These are phyloP conservation scores for Isotomurus palustris DNA, from an alignment of 2,888 invertebrate genomes.

Conservation along the genomic window DNA sequence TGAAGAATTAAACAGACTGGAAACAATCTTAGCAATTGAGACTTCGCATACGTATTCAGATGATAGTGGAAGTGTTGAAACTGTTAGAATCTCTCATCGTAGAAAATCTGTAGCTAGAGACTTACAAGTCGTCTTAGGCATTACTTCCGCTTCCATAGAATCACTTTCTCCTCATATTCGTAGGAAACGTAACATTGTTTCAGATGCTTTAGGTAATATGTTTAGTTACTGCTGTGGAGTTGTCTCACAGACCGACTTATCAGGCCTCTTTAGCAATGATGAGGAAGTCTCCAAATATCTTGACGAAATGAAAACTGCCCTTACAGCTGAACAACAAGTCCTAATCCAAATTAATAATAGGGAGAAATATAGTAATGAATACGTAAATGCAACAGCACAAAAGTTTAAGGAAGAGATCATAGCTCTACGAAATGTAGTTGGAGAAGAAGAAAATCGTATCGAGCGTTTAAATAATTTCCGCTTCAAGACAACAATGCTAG, in stretches of 20 bases:
- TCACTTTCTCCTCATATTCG: neutral
- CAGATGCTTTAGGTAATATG: neutral
- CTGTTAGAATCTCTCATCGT: too few species aligned
- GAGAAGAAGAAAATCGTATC: too few species aligned
- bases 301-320: neutral
- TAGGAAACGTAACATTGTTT: neutral
- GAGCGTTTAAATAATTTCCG: neutral
- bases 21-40: too few species aligned
- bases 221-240: constrained; percentile 17
- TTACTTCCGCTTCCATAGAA: too few species aligned
- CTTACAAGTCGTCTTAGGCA: too few species aligned
- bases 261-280: constrained; percentile 8
- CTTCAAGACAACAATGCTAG: neutral
- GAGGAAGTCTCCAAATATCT: neutral
- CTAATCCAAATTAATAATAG: constrained; percentile 1
- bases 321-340: constrained; percentile 3
- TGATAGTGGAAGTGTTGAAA: too few species aligned
- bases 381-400: neutral
- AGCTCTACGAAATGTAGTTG: neutral
- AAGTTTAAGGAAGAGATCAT: too few species aligned
- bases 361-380: neutral
- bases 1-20: too few species aligned
- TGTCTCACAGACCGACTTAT: constrained; percentile 5
- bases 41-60: too few species aligned
- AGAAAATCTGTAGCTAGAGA: too few species aligned